Percentiles rank a stretch among this genome's conserved stretches.
phyloP scores from a whole-genome alignment of 2,797 vertebrate species.

The Bradypodion pumilum region DNA sequence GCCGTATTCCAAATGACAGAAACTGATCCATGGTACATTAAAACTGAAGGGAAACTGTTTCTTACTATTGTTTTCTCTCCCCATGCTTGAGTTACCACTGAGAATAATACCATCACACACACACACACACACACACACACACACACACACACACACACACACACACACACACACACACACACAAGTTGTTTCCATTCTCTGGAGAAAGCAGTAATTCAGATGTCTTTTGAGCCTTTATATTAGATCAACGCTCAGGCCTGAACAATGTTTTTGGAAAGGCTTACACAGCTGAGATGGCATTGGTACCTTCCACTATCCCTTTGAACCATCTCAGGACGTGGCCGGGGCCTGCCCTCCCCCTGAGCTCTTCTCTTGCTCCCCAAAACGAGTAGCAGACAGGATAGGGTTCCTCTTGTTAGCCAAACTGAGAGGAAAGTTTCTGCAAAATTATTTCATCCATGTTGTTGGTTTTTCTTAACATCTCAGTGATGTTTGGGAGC shows the following conservation, averaged over 20 bases:
- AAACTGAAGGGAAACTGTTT: constrained; percentile 27
- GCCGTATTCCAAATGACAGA: constrained; percentile 29
- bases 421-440: background rate
- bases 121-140: too few species aligned
- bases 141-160: too few species aligned
- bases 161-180: too few species aligned
- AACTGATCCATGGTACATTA: constrained; percentile 50
- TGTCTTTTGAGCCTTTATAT: background rate
- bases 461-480: background rate
- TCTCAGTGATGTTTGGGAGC: background rate
- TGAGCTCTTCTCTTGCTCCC: background rate
- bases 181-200: background rate
- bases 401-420: background rate
- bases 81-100: background rate
- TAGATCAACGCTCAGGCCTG: background rate
- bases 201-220: background rate
- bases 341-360: too few species aligned
- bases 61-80: accelerated
- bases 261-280: background rate
- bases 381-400: background rate
- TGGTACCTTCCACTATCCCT: background rate
- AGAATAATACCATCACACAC: too few species aligned
- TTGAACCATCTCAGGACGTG: background rate
- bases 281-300: background rate
- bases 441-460: background rate